These are phyloP conservation scores for Menura novaehollandiae DNA, from an alignment of 2,113 vertebrate genomes.

Conservation along the genomic window DNA sequence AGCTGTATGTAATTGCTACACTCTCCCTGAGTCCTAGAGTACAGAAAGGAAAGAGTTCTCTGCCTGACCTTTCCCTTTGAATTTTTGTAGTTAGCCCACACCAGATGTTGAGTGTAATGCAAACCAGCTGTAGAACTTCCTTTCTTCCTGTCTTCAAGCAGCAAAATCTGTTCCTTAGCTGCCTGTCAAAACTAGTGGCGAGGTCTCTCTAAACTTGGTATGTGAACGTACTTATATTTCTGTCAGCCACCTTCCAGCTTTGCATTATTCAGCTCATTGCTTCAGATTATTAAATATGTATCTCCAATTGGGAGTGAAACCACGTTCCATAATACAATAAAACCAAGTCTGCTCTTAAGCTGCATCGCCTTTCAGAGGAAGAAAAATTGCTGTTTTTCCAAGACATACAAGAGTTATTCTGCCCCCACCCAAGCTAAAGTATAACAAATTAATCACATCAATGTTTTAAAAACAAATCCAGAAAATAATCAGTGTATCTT, in stretches of 20 bases:
- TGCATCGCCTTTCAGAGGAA: not conserved
- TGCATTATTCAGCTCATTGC: not conserved
- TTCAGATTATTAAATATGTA: not conserved
- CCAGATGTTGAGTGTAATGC: not conserved
- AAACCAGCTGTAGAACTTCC: constrained; percentile 50
- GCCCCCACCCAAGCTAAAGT: not conserved
- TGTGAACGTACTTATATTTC: not conserved
- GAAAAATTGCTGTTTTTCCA: not conserved
- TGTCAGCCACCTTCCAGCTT: not conserved
- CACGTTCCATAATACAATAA: not conserved
- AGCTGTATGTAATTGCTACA: not conserved
- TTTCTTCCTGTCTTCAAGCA: not conserved
- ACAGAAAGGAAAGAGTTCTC: not conserved
- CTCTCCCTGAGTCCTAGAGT: not conserved
- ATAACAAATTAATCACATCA: constrained; percentile 36
- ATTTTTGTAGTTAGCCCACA: constrained; percentile 10
- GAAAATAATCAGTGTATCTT: not conserved
- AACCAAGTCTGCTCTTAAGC: not conserved
- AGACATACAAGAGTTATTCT: not conserved
- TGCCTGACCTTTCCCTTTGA: constrained; percentile 17
- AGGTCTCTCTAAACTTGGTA: not conserved
- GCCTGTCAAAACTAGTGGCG: not conserved
- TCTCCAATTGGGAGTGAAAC: not conserved
- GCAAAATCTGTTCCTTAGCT: not conserved
- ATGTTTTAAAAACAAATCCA: constrained; percentile 18